phyloP scores from a whole-genome alignment of 1,140 invertebrate genomes.

The Drosophila chauvacae region DNA sequence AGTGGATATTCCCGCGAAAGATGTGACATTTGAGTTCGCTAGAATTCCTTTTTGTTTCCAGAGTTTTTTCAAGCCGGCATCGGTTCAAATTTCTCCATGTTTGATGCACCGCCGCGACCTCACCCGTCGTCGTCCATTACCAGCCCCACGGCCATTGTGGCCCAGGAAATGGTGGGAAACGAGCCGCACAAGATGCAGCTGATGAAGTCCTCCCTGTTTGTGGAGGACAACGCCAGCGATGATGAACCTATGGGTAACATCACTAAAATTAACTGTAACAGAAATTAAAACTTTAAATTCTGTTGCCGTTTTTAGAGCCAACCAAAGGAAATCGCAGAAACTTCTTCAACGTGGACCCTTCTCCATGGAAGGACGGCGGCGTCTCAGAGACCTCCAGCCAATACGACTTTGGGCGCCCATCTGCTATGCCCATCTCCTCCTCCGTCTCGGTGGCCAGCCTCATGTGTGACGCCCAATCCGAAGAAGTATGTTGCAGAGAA shows the following conservation, averaged over 20 bases:
- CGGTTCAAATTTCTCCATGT: slow-evolving; percentile 68
- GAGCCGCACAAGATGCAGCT: slow-evolving; percentile 90
- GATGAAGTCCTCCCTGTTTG: slow-evolving; percentile 92
- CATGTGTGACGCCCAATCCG: slow-evolving; percentile 57
- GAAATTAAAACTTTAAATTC: not conserved
- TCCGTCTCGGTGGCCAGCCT: slow-evolving; percentile 68
- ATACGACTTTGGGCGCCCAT: slow-evolving; percentile 59
- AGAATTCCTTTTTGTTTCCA: slow-evolving; percentile 14
- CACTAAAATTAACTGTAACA: not conserved
- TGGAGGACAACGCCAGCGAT: slow-evolving; percentile 57
- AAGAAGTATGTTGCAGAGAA: slow-evolving; percentile 33
- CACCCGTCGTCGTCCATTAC: slow-evolving; percentile 22
- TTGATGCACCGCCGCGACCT: slow-evolving; percentile 46
- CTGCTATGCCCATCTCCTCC: slow-evolving; percentile 55
- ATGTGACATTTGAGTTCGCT: not conserved
- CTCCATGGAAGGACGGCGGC: slow-evolving; percentile 58
- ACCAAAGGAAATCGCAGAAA: not conserved
- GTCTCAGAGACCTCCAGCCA: slow-evolving; percentile 69
- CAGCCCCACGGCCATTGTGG: slow-evolving; percentile 87
- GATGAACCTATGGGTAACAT: slow-evolving; percentile 43
- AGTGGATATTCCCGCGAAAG: not conserved
- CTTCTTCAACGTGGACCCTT: slow-evolving; percentile 17
- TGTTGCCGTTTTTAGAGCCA: not conserved
- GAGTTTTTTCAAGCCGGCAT: slow-evolving; percentile 73
- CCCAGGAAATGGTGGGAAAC: slow-evolving; percentile 86